A percentile compares a stretch with the other conserved stretches of the same genome.
Evolutionary conservation across 2,113 vertebrate species (phyloP).

Genomic region (Neolamprologus kungweensis): DNA sequence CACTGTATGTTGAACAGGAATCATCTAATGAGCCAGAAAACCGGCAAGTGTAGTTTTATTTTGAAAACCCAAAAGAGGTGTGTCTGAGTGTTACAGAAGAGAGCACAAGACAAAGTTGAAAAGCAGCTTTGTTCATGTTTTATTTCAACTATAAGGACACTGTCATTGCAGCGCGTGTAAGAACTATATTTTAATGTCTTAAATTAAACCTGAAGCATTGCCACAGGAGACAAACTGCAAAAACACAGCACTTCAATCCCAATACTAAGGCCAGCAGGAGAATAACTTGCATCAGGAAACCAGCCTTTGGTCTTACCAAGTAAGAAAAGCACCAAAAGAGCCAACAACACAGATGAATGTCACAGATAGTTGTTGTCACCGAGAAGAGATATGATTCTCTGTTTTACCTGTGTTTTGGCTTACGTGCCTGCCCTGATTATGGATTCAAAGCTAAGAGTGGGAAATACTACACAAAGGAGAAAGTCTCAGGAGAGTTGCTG

Average conservation of each 20-base stretch:
- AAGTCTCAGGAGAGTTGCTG: constrained; percentile 49
- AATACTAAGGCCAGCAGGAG: neutral
- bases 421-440: constrained; percentile 15
- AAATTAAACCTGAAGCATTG: neutral
- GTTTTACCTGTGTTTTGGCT: neutral
- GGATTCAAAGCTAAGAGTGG: constrained; percentile 38
- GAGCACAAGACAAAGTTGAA: neutral
- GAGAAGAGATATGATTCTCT: neutral
- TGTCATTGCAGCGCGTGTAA: neutral
- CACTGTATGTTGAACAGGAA: constrained; percentile 26
- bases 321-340: neutral
- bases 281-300: neutral
- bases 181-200: neutral
- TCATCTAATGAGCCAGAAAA: constrained; percentile 19
- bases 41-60: constrained; percentile 34
- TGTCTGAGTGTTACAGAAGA: neutral
- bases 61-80: constrained; percentile 42
- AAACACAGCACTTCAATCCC: neutral
- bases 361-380: neutral
- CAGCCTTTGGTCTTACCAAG: constrained; percentile 12
- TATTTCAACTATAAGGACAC: neutral
- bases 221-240: neutral
- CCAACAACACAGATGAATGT: neutral
- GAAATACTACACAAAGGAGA: constrained; percentile 58
- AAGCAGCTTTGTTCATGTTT: neutral